Evolutionary conservation across 2,113 vertebrate genomes (phyloP).

Genomic region (Myrmophylax atrothorax): DNA sequence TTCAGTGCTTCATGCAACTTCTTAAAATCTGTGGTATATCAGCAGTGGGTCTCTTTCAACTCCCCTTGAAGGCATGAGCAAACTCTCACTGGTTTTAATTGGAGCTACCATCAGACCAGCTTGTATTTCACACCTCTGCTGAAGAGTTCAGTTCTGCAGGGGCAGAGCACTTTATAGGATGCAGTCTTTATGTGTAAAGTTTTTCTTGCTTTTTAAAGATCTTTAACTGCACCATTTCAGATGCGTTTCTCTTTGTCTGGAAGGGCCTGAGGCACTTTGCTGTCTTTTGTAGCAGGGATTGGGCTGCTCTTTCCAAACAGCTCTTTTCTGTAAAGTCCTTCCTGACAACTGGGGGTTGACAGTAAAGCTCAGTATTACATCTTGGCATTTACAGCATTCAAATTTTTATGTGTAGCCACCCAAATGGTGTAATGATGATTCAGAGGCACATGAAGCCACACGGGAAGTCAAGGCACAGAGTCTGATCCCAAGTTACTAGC

Average conservation of each 20-base stretch:
- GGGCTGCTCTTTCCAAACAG: background rate
- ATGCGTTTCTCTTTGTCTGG: background rate
- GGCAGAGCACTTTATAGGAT: background rate
- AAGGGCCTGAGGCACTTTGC: background rate
- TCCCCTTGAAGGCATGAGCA: background rate
- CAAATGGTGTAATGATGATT: background rate
- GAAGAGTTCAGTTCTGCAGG: background rate
- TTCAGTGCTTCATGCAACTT: background rate
- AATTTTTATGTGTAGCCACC: background rate
- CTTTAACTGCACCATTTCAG: background rate
- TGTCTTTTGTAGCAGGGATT: background rate
- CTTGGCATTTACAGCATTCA: accelerated
- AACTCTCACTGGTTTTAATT: background rate
- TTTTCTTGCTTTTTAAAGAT: background rate
- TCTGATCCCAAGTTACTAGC: background rate
- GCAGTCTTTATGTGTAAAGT: background rate
- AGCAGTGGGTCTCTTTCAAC: background rate
- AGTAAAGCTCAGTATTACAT: background rate
- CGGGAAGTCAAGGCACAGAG: background rate
- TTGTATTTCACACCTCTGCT: background rate
- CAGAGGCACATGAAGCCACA: background rate
- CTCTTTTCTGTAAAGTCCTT: background rate
- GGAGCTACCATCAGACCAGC: background rate
- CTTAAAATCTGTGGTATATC: background rate
- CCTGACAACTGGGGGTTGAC: background rate